phyloP scores from a whole-genome alignment of 2,888 invertebrate genomes.

The Drosophila mimica region DNA sequence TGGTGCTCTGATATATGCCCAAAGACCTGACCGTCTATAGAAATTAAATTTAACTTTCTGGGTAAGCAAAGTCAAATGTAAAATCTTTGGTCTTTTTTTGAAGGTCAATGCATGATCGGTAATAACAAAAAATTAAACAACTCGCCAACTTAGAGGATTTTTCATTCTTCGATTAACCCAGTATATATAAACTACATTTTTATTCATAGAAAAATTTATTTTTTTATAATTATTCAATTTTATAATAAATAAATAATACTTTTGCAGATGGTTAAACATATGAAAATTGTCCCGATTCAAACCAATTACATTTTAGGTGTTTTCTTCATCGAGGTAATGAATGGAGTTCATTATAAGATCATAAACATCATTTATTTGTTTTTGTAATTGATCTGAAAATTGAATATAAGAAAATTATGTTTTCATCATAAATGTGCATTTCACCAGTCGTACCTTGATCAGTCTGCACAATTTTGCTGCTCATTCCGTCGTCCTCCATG shows the following conservation, averaged over 20 bases:
- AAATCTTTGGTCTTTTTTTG: not conserved
- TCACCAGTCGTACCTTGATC: slow-evolving; percentile 69
- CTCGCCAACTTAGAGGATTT: not conserved
- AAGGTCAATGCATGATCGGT: not conserved
- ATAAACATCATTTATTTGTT: slow-evolving; percentile 85
- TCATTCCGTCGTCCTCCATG: slow-evolving; percentile 74
- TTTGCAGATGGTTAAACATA: slow-evolving; percentile 1
- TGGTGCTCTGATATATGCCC: not conserved
- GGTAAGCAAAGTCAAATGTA: not conserved
- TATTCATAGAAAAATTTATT: not conserved
- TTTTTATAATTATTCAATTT: not conserved
- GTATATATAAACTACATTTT: not conserved
- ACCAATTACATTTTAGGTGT: slow-evolving; percentile 9
- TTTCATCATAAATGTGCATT: too few relatives aligned
- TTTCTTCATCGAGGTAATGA: slow-evolving; percentile 47
- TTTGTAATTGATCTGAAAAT: slow-evolving; percentile 82
- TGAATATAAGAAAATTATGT: slow-evolving; percentile 2
- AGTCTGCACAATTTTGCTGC: slow-evolving; percentile 70
- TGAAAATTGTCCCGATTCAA: not conserved
- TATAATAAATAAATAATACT: slow-evolving; percentile 45
- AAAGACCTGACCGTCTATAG: not conserved
- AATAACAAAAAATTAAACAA: not conserved
- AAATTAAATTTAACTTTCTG: not conserved
- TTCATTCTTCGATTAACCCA: not conserved
- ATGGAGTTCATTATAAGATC: slow-evolving; percentile 85